Percentiles rank a stretch among this genome's conserved stretches.
phyloP scores from a whole-genome alignment of 1,140 invertebrate genomes.

The Hesperophylax magnus region DNA sequence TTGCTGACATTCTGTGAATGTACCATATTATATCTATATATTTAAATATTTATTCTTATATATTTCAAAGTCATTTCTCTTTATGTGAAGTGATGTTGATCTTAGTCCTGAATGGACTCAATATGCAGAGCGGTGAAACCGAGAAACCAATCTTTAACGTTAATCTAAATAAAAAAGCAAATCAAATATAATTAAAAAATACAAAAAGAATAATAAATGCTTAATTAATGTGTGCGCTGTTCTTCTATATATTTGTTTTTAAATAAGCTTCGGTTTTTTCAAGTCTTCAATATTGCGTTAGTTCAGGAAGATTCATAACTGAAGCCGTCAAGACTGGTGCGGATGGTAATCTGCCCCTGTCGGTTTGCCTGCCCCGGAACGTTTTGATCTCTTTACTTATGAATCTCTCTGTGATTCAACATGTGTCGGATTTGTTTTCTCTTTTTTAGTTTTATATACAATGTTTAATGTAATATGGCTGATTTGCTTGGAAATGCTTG shows the following conservation, averaged over 20 bases:
- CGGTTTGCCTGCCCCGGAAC: too few species aligned
- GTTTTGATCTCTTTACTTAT: not conserved
- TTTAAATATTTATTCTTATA: conserved; percentile 50
- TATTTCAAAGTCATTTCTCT: conserved; percentile 43
- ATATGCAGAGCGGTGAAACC: conserved; percentile 36
- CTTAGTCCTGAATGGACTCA: conserved; percentile 33
- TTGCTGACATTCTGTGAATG: conserved; percentile 26
- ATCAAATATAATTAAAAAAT: conserved; percentile 32
- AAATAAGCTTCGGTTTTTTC: not conserved
- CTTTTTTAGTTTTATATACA: conserved; percentile 31
- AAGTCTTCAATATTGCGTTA: not conserved
- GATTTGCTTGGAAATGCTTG: conserved; percentile 35
- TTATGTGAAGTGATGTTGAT: conserved; percentile 40
- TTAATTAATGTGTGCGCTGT: conserved; percentile 56
- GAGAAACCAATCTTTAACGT: conserved; percentile 4
- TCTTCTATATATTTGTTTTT: not conserved
- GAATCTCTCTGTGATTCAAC: not conserved
- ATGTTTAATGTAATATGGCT: not conserved
- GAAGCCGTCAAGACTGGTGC: too few species aligned
- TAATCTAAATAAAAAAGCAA: conserved; percentile 8
- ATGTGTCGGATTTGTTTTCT: not conserved
- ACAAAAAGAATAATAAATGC: conserved; percentile 48
- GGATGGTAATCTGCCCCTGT: too few species aligned
- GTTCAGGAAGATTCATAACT: too few species aligned
- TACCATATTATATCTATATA: conserved; percentile 37